Evolutionary conservation across 2,888 invertebrate genomes (phyloP).

Genomic region (Resseliella maxima): DNA sequence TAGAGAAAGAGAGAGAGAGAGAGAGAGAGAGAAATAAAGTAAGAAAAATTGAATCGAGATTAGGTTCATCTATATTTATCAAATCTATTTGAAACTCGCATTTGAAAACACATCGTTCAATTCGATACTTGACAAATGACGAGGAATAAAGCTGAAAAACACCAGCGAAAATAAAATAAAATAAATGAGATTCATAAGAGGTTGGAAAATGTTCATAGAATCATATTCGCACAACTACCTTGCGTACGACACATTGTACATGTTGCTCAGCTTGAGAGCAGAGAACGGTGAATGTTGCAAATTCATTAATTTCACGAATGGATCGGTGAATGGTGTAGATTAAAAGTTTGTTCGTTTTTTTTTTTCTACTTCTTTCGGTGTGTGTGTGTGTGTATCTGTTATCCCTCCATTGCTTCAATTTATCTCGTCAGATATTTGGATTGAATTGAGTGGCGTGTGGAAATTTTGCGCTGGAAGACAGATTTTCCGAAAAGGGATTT

Average conservation of each 20-base stretch:
- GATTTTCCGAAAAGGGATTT: constrained; percentile 6
- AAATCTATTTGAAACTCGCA: constrained; percentile 10
- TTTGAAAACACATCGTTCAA: not conserved
- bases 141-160: not conserved
- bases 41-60: constrained; percentile 31
- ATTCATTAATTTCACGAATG: constrained; percentile 33
- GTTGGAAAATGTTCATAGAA: not conserved
- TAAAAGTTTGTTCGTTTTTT: not conserved
- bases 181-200: constrained; percentile 20
- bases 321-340: constrained; percentile 11
- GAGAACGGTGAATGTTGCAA: not conserved
- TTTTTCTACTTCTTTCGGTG: not conserved
- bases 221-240: not conserved
- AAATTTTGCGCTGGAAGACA: constrained; percentile 1
- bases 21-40: not conserved
- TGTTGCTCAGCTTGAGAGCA: not conserved
- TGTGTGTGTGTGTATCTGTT: too few relatives aligned
- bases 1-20: not conserved
- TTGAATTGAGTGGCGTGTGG: constrained; percentile 11
- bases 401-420: too few relatives aligned
- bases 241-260: not conserved
- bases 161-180: not conserved
- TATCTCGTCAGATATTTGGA: too few relatives aligned
- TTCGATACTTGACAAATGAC: constrained; percentile 39
- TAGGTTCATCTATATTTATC: constrained; percentile 39